phyloP scores from a whole-genome alignment of 2,888 invertebrate genomes.

The Dicyrtomina minuta region DNA sequence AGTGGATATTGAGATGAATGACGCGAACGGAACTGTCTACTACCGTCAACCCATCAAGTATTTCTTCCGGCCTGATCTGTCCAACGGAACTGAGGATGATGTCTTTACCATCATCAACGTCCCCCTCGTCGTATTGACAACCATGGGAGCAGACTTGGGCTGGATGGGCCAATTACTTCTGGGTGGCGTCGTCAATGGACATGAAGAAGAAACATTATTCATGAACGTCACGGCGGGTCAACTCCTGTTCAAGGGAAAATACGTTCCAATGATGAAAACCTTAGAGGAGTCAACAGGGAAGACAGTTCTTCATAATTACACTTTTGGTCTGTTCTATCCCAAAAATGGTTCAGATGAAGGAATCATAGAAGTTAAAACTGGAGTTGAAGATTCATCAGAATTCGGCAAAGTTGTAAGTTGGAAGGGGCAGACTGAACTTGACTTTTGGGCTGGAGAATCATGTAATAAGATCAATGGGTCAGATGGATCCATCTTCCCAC shows the following conservation, averaged over 20 bases:
- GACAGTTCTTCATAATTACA: constrained; percentile 33
- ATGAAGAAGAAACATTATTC: constrained; percentile 36
- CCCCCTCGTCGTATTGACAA: constrained; percentile 41
- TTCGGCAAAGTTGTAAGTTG: constrained; percentile 32
- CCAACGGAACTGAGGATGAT: constrained; percentile 44
- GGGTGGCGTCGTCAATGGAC: not conserved
- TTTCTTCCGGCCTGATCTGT: constrained; percentile 37
- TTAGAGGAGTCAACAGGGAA: constrained; percentile 28
- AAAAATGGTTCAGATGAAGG: constrained; percentile 38
- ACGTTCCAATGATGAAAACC: constrained; percentile 38
- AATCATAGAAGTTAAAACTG: constrained; percentile 33
- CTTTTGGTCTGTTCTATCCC: constrained; percentile 37
- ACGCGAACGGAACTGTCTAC: constrained; percentile 37
- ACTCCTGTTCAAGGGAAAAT: constrained; percentile 40
- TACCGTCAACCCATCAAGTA: constrained; percentile 46
- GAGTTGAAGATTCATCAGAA: constrained; percentile 22
- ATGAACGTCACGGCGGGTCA: constrained; percentile 37
- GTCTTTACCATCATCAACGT: constrained; percentile 45
- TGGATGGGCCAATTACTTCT: constrained; percentile 12
- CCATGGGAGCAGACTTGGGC: not conserved
- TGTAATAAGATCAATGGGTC: constrained; percentile 56
- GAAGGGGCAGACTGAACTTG: constrained; percentile 24
- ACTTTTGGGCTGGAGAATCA: constrained; percentile 51
- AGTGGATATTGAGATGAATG: constrained; percentile 37
- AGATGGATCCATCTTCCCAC: constrained; percentile 57